phyloP scores from a whole-genome alignment of 1,140 invertebrate genomes.

The Rhagoletis zephyria region DNA sequence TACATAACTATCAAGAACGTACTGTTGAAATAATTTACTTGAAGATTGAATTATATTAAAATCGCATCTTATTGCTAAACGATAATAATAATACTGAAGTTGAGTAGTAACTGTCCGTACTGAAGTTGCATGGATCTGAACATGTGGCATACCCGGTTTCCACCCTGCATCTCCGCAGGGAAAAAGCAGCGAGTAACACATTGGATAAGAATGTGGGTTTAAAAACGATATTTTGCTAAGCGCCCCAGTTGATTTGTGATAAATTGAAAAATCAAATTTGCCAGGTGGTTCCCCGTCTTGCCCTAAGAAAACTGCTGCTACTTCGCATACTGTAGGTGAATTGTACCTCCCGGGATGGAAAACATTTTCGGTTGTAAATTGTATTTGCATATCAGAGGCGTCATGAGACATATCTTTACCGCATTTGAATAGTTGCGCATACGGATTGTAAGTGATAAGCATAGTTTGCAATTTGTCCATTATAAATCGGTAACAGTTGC shows the following conservation, averaged over 20 bases:
- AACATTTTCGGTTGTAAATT: not conserved
- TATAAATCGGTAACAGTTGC: too few relatives aligned
- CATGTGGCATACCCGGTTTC: too few relatives aligned
- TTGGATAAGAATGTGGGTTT: too few relatives aligned
- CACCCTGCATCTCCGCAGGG: too few relatives aligned
- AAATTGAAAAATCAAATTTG: conserved; percentile 57
- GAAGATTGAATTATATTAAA: conserved; percentile 28
- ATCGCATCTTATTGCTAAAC: not conserved
- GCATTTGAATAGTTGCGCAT: not conserved
- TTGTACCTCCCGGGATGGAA: not conserved
- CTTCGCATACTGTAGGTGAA: conserved; percentile 17
- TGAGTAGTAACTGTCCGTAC: not conserved
- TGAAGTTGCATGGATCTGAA: too few relatives aligned
- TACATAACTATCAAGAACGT: conserved; percentile 4
- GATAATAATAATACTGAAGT: conserved; percentile 3
- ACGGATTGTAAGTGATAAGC: not conserved
- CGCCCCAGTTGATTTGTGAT: too few relatives aligned
- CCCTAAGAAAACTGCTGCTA: not conserved
- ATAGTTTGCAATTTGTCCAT: not conserved
- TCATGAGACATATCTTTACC: not conserved
- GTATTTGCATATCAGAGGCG: not conserved
- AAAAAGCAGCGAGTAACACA: too few relatives aligned
- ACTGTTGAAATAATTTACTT: conserved; percentile 12
- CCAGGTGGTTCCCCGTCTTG: too few relatives aligned
- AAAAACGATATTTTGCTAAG: too few relatives aligned